A percentile compares a stretch with the other conserved stretches of the same genome.
These are phyloP conservation scores for Thysanoteuthis rhombus DNA, from an alignment of 2,888 invertebrate species.

Conservation along the genomic window DNA sequence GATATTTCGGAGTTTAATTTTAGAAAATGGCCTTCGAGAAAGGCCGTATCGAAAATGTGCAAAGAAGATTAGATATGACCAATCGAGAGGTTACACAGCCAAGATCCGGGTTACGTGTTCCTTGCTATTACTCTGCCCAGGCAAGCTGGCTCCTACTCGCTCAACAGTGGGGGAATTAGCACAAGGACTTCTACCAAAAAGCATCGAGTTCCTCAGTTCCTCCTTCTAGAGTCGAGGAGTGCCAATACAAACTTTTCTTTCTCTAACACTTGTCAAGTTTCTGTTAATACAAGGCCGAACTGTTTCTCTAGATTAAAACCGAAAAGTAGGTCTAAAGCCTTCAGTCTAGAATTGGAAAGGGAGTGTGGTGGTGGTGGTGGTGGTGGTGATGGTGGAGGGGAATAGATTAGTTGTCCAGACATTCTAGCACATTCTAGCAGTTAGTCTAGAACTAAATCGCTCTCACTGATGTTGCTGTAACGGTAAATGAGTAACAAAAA, in stretches of 20 bases:
- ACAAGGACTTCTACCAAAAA: background rate
- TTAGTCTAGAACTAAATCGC: background rate
- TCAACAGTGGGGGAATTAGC: background rate
- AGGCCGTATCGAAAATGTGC: background rate
- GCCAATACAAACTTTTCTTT: background rate
- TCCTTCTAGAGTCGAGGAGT: background rate
- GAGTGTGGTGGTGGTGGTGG: background rate
- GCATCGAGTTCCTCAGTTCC: background rate
- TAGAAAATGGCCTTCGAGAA: background rate
- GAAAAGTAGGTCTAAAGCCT: background rate
- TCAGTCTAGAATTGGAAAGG: background rate
- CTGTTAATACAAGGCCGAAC: background rate
- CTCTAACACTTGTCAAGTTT: background rate
- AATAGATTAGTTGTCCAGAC: background rate
- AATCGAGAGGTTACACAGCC: background rate
- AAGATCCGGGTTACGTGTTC: background rate
- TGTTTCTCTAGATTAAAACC: background rate
- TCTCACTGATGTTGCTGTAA: background rate
- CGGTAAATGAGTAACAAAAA: too few relatives aligned
- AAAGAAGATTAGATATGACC: background rate
- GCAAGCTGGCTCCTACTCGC: background rate
- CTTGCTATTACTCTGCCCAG: background rate
- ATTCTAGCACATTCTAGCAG: too few relatives aligned
- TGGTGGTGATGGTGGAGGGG: background rate
- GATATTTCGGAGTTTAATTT: background rate